Conservation (phyloP, 2,888 invertebrate genomes). For the Coenonympha glycerion region DNA sequence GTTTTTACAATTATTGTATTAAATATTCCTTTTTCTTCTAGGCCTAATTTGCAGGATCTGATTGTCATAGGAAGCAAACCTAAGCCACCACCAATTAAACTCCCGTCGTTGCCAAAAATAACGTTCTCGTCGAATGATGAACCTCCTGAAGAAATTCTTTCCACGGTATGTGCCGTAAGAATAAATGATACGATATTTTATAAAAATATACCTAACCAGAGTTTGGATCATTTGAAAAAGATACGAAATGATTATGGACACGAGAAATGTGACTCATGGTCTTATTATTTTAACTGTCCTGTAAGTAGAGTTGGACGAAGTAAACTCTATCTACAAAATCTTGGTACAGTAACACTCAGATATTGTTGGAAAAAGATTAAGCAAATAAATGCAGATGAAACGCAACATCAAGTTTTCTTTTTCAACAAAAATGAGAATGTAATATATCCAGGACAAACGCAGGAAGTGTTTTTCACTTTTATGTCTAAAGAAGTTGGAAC, state of each 20-base stretch:
- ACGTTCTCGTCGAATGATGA: constrained; percentile 28
- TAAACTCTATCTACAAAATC: constrained; percentile 63
- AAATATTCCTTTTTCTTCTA: constrained; percentile 34
- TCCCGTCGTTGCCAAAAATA: constrained; percentile 44
- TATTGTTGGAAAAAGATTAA: constrained; percentile 70
- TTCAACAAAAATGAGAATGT: constrained; percentile 76
- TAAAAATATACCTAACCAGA: constrained; percentile 44
- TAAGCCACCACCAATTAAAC: constrained; percentile 39
- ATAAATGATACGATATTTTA: constrained; percentile 56
- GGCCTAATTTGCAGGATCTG: constrained; percentile 46
- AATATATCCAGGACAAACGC: constrained; percentile 67
- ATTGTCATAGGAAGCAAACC: constrained; percentile 54
- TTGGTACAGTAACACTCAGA: constrained; percentile 64
- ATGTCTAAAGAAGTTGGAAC: constrained; percentile 52
- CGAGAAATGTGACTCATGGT: constrained; percentile 51
- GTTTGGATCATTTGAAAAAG: constrained; percentile 33
- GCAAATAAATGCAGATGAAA: constrained; percentile 43
- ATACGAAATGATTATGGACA: constrained; percentile 43
- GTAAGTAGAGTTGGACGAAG: constrained; percentile 48
- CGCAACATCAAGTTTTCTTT: constrained; percentile 63
- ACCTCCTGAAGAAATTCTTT: constrained; percentile 26
- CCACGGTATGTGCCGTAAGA: constrained; percentile 49
- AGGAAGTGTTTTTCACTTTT: constrained; percentile 66
- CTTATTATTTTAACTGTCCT: constrained; percentile 61
- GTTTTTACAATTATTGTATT: not conserved